Percentiles rank a stretch among this genome's conserved stretches.
These are phyloP conservation scores for Hylomyscus alleni DNA, from an alignment of 2,797 vertebrate genomes.

Conservation along the genomic window DNA sequence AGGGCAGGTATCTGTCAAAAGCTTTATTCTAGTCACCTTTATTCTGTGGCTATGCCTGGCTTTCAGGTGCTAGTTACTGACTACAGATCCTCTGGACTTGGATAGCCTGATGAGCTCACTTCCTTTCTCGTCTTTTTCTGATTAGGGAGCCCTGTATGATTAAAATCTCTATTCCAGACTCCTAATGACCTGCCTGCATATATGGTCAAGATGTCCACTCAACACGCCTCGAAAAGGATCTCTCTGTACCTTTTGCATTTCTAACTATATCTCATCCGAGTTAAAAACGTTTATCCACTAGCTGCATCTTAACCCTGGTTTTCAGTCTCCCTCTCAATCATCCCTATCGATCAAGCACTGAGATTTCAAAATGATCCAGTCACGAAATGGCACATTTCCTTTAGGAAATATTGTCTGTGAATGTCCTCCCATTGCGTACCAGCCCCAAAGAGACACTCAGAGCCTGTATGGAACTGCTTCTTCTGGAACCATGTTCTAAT, in stretches of 20 bases:
- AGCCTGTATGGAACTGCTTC: not conserved
- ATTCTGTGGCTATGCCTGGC: not conserved
- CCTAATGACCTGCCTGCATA: not conserved
- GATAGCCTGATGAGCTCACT: not conserved
- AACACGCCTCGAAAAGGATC: not conserved
- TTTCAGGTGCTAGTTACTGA: not conserved
- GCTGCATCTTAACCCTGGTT: not conserved
- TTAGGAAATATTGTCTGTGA: not conserved
- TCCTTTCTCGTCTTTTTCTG: not conserved
- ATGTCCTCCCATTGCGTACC: fast-evolving
- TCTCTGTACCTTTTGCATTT: not conserved
- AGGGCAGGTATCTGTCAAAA: not conserved
- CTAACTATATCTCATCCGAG: not conserved
- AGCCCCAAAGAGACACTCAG: fast-evolving
- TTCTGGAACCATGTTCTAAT: not conserved
- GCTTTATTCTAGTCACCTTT: not conserved
- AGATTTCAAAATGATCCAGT: not conserved
- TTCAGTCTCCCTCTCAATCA: constrained; percentile 1
- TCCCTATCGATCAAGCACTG: not conserved
- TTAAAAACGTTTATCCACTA: not conserved
- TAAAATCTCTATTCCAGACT: not conserved
- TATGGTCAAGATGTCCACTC: not conserved
- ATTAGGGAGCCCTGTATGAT: not conserved
- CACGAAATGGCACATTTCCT: not conserved
- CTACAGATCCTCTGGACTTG: not conserved